phyloP scores from a whole-genome alignment of 2,113 vertebrate species.

The Nibea albiflora region DNA sequence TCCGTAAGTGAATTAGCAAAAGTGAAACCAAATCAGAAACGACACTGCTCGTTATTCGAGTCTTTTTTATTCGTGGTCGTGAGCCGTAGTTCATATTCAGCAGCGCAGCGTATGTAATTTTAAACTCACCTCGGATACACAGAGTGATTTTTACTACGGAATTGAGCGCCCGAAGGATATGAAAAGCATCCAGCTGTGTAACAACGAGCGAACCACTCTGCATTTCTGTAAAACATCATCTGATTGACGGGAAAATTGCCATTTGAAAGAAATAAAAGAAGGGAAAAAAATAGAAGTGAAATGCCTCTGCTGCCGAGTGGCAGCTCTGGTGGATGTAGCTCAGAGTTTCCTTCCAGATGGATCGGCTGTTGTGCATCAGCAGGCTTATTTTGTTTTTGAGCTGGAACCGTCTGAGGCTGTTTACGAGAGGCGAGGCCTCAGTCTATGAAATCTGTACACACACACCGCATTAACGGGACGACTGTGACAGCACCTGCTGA shows the following conservation, averaged over 20 bases:
- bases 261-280: conserved; percentile 17
- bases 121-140: conserved; percentile 6
- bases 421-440: conserved; percentile 37
- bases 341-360: conserved; percentile 49
- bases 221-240: conserved; percentile 27
- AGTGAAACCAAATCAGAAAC: conserved; percentile 23
- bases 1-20: conserved; percentile 22
- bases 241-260: conserved; percentile 47
- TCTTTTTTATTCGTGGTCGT: conserved; percentile 2
- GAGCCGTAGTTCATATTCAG: conserved; percentile 24
- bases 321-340: conserved; percentile 7
- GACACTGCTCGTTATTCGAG: conserved; percentile 23
- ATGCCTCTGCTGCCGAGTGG: conserved; percentile 32
- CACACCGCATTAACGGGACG: conserved; percentile 47
- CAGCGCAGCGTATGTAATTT: conserved; percentile 12
- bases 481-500: conserved; percentile 65
- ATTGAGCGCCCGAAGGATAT: conserved; percentile 1
- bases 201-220: not conserved
- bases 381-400: conserved; percentile 55
- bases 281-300: not conserved
- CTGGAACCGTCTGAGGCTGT: conserved; percentile 53
- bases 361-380: conserved; percentile 59
- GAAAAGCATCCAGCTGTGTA: conserved; percentile 50
- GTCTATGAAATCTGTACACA: conserved; percentile 58
- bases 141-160: conserved; percentile 23